phyloP scores from a whole-genome alignment of 2,888 invertebrate species.

The Zaprionus obscuricornis region DNA sequence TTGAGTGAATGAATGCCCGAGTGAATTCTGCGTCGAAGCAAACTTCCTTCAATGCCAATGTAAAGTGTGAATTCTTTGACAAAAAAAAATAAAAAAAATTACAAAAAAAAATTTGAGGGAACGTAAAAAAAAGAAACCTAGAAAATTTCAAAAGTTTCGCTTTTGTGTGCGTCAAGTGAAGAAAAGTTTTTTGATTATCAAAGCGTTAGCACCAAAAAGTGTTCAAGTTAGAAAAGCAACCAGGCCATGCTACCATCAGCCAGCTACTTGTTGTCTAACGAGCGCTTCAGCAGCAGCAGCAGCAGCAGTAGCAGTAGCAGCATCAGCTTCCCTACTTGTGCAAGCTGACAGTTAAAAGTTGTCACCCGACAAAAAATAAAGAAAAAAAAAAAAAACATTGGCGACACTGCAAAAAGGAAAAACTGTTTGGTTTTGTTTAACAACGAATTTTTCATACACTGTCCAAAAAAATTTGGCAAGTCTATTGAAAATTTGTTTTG shows the following conservation, averaged over 20 bases:
- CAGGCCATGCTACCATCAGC: slow-evolving; percentile 36
- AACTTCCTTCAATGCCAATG: slow-evolving; percentile 34
- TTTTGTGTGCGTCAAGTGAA: slow-evolving; percentile 73
- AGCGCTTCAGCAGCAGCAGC: slow-evolving; percentile 31
- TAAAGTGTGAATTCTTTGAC: slow-evolving; percentile 62
- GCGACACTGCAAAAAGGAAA: slow-evolving; percentile 53
- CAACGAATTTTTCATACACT: slow-evolving; percentile 38
- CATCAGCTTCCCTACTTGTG: slow-evolving; percentile 47
- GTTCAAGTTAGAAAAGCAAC: slow-evolving; percentile 61
- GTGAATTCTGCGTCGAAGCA: slow-evolving; percentile 50
- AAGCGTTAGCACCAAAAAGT: slow-evolving; percentile 75
- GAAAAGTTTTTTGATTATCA: slow-evolving; percentile 76
- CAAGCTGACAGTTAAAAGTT: slow-evolving; percentile 64
- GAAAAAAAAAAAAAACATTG: slow-evolving; percentile 56
- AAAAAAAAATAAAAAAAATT: slow-evolving; percentile 27
- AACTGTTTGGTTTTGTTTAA: neutral
- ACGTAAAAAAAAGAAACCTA: slow-evolving; percentile 26
- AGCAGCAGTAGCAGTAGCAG: slow-evolving; percentile 15
- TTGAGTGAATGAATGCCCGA: slow-evolving; percentile 77
- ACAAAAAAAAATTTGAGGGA: neutral
- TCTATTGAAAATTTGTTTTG: too few species aligned
- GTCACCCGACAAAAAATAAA: slow-evolving; percentile 40
- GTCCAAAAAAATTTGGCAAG: too few species aligned
- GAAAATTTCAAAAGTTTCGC: slow-evolving; percentile 63
- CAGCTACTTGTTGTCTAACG: slow-evolving; percentile 71